Base-by-base conservation (phyloP, 1,140 invertebrate genomes). In the Capitella teleta region DNA sequence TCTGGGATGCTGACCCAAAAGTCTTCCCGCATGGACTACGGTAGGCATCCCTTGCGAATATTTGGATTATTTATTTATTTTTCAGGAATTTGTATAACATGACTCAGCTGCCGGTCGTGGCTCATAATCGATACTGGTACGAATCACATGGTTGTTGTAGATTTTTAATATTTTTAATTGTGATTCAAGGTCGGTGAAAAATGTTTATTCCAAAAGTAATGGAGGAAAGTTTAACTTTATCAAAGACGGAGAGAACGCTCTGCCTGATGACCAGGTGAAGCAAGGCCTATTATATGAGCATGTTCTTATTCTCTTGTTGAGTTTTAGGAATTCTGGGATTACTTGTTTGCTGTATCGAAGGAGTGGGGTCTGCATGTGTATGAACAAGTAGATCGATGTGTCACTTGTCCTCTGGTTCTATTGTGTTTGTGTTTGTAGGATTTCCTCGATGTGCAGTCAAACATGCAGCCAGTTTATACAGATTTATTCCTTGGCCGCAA, bases 71-170 rank as follows among this genome's bases (percentile, higher is more conserved):
- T n/a, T n/a, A n/a, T n/a, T n/a, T n/a, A n/a, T n/a, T 19, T 53
- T 53, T 42, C 34, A 59, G 58, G 37, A 55, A 50, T 34, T 18
- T 59, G 1, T 49, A 48, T 28, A 52, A 57, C n/a, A 51, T 51
- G 45, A 57, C 57, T 5, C 43, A 44, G 21, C 48, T 49, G 36
- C 57, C 55, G n/a, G 45, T 61, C 10, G 45, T 49, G 16, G 59
- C 57, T 8, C 59, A 61, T 44, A 61, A 59, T 48, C 49, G 57
- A 53, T 59, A 55, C 42, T 61, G 59, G 59, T 61, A 49, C n/a
- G n/a, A n/a, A n/a, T n/a, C n/a, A n/a, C n/a, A n/a, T n/a, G n/a
- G n/a, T n/a, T n/a, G n/a, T n/a, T n/a, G n/a, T n/a, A n/a, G n/a
- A n/a, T n/a, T n/a, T n/a, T n/a, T n/a, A n/a, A n/a, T n/a, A n/a